A percentile compares a stretch with the other conserved stretches of the same genome.
Conservation (phyloP, 2,113 vertebrate species). For the Mesembrinibis cayennensis region DNA sequence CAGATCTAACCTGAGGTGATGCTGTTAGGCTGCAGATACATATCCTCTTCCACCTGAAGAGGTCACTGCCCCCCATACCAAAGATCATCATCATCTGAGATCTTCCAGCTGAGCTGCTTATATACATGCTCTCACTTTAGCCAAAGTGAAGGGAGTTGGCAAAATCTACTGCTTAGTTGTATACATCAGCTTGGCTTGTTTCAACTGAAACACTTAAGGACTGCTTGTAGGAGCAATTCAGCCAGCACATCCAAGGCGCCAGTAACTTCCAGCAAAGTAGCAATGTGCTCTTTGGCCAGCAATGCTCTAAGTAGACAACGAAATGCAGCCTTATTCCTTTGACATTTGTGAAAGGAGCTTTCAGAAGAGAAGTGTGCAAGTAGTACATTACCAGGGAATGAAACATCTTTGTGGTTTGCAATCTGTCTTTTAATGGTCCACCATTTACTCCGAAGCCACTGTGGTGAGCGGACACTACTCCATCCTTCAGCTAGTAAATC, state of each 20-base stretch:
- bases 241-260: background rate
- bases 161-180: background rate
- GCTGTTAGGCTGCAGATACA: background rate
- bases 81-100: background rate
- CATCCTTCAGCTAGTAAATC: constrained; percentile 94
- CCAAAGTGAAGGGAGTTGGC: background rate
- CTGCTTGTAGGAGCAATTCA: background rate
- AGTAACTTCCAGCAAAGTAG: background rate
- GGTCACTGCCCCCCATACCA: constrained; percentile 4
- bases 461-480: constrained; percentile 97
- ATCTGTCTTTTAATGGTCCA: constrained; percentile 99
- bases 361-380: background rate
- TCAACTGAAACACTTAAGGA: background rate
- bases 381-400: constrained; percentile 84
- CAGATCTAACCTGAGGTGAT: background rate
- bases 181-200: background rate
- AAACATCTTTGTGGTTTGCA: constrained; percentile 96
- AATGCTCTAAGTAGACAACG: background rate
- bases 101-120: constrained; percentile 10
- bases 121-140: background rate
- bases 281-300: background rate
- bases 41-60: background rate
- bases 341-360: background rate
- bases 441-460: constrained; percentile 99
- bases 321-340: background rate